These are phyloP conservation scores for Drosophila leonis DNA, from an alignment of 2,888 invertebrate genomes.

Conservation along the genomic window DNA sequence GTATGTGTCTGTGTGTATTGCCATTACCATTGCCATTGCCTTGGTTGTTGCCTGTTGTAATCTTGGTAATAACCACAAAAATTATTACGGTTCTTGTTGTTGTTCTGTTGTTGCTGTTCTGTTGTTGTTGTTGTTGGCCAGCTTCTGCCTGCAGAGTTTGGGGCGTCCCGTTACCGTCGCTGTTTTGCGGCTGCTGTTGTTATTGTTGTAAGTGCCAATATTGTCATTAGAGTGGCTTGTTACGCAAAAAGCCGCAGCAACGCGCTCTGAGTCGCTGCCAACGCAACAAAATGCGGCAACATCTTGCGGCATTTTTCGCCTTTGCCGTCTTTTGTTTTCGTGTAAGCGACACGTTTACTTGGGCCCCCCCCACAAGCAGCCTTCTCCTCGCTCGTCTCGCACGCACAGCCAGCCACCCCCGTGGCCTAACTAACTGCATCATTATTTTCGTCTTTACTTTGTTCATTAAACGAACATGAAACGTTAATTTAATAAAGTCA, in stretches of 20 bases:
- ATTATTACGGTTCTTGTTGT: conserved; percentile 74
- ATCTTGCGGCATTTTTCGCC: conserved; percentile 78
- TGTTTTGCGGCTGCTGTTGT: conserved; percentile 54
- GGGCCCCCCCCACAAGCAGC: not conserved
- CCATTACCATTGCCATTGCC: conserved; percentile 57
- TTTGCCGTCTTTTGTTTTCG: conserved; percentile 68
- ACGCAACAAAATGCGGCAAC: conserved; percentile 73
- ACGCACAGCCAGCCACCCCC: conserved; percentile 6
- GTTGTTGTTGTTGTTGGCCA: conserved; percentile 11
- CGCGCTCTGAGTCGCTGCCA: conserved; percentile 43
- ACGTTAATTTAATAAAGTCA: conserved; percentile 81
- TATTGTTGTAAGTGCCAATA: conserved; percentile 82
- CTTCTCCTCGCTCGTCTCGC: not conserved
- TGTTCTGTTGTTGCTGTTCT: conserved; percentile 22
- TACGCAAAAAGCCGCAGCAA: conserved; percentile 73
- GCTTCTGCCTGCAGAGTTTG: conserved; percentile 1
- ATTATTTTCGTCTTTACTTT: conserved; percentile 79
- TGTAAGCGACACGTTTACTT: conserved; percentile 72
- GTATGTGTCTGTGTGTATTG: conserved; percentile 31
- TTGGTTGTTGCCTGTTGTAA: conserved; percentile 67
- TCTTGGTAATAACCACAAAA: conserved; percentile 82
- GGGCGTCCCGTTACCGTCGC: conserved; percentile 25
- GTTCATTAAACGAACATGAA: conserved; percentile 82
- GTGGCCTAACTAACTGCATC: conserved; percentile 67
- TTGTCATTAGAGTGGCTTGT: conserved; percentile 82